Conservation (phyloP, 2,113 vertebrate species). For the Clarias gariepinus region DNA sequence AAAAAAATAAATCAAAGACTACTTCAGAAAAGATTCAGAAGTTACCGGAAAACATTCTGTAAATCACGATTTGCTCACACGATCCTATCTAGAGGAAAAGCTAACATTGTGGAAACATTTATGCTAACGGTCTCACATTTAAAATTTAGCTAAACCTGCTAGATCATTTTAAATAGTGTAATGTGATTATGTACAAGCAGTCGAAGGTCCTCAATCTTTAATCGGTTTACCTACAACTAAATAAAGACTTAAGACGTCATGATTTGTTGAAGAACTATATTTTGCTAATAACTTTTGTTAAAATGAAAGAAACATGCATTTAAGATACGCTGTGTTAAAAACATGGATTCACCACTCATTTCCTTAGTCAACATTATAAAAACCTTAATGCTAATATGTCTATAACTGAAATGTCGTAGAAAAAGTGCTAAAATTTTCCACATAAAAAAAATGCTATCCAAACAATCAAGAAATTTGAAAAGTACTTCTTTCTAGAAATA, state of each 20-base stretch:
- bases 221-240: no score
- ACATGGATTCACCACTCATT: no score
- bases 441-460: no score
- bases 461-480: no score
- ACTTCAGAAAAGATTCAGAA: neutral
- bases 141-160: neutral
- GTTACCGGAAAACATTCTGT: neutral
- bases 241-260: no score
- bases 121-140: neutral
- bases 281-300: no score
- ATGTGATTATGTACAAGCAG: neutral
- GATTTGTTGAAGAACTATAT: no score
- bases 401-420: no score
- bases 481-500: no score
- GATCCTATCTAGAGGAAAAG: neutral
- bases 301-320: neutral
- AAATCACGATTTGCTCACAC: neutral
- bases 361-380: no score
- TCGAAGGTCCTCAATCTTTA: neutral
- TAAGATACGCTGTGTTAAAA: neutral
- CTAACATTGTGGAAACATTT: neutral
- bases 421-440: no score
- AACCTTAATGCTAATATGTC: no score
- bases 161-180: neutral
- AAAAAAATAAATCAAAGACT: neutral